Evolutionary conservation across 2,888 invertebrate species (phyloP), one percentile per base, ranked within the genome.

Genomic region (Hymenopus coronatus): DNA sequence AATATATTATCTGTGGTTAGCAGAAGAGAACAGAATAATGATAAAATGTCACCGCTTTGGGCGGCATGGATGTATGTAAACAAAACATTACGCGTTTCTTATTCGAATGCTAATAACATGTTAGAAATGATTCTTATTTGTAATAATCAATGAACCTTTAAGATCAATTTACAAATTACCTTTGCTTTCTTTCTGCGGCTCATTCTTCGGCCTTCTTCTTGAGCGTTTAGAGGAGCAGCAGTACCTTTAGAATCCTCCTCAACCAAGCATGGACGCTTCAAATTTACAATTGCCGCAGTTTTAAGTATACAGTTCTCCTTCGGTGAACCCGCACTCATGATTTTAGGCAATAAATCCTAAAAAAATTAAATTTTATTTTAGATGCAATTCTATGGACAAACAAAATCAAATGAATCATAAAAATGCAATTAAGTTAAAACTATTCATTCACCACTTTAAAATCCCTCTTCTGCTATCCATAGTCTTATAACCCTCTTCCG

Each of bases 111-210:
- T 40, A 40, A 40, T 40, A 40, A 12, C 40, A 12, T 12, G 1
- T 12, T 40, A 12, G 40, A 40, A 40, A 2, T 40, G 9, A 12
- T 12, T 40, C 40, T 40, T 40, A 40, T 40, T 40, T 40, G 40
- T 40, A 9, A 9, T 12, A 12, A 12, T 40, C 12, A 40, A 40
- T 40, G 40, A 40, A 40, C 12, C 9, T 40, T 40, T 40, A 40
- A 40, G 40, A 40, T 12, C 40, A 40, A 0, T 40, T 40, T 40
- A 40, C 40, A 40, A 89, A 89, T 87, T 92, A 93, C 93, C 92
- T 93, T 93, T 8, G 91, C 92, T 91, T 93, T 93, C 92, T 93
- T 93, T 89, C 93, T 91, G 46, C 93, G 92, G 90, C 93, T 93
- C 93, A 93, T 93, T 91, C 91, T 92, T 82, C 81, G 81, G 40